Conservation (phyloP, 1,140 invertebrate species). For the Arion vulgaris region DNA sequence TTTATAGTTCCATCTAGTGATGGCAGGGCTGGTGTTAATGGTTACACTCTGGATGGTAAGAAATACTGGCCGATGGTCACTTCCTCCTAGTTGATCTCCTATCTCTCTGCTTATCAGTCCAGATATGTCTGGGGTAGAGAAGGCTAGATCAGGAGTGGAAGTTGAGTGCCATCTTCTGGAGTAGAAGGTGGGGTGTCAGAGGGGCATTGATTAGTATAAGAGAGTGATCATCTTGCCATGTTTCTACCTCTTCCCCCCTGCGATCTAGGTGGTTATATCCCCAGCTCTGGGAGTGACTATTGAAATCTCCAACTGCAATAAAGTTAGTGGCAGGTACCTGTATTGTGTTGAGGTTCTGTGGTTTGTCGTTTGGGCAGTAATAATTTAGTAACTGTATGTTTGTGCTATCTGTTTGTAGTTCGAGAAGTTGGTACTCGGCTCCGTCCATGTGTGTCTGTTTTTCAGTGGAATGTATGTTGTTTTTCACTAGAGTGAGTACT, state of each 20-base stretch:
- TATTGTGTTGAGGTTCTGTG: background rate
- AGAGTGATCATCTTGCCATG: constrained; percentile 12
- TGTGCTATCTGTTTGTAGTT: background rate
- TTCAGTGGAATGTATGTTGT: background rate
- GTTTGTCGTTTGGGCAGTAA: background rate
- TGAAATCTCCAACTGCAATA: constrained; percentile 35
- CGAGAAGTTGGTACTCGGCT: background rate
- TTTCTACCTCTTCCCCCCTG: constrained; percentile 10
- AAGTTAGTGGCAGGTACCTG: background rate
- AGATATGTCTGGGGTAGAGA: constrained; percentile 39
- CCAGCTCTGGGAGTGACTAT: constrained; percentile 38
- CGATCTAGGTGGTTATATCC: constrained; percentile 21
- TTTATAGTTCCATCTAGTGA: constrained; percentile 12
- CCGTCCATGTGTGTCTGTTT: background rate
- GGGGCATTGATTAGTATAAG: constrained; percentile 14
- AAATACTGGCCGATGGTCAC: constrained; percentile 3
- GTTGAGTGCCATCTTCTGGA: constrained; percentile 41
- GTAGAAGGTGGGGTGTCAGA: constrained; percentile 29
- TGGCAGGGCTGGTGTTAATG: background rate
- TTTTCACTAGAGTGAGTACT: background rate
- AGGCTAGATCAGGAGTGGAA: constrained; percentile 40
- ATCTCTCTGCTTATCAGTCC: constrained; percentile 6
- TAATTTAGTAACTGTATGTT: background rate
- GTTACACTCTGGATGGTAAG: background rate
- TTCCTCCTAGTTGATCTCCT: constrained; percentile 16